phyloP scores from a whole-genome alignment of 2,797 vertebrate species.

The Thripadectes ignobilis region DNA sequence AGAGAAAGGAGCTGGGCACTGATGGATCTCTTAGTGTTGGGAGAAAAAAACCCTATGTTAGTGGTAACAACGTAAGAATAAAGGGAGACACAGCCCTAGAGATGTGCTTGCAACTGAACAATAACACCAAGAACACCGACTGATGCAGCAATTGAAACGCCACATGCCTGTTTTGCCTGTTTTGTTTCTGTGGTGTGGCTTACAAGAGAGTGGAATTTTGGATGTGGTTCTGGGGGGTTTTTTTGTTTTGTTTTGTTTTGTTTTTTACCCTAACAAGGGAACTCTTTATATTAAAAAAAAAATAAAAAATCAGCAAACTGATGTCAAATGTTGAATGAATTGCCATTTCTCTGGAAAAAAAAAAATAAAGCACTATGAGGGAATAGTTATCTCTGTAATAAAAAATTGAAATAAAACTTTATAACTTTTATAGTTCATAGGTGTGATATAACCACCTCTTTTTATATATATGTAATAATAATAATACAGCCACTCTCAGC shows the following conservation, averaged over 20 bases:
- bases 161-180: not conserved
- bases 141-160: not conserved
- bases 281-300: not conserved
- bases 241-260: too few species aligned
- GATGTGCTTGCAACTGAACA: not conserved
- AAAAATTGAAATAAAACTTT: not conserved
- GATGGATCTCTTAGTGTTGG: not conserved
- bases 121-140: not conserved
- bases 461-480: not conserved
- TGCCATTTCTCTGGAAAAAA: not conserved
- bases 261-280: not conserved
- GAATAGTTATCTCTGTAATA: not conserved
- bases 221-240: not conserved
- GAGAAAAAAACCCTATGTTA: not conserved
- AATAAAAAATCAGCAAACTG: not conserved
- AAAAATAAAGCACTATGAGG: fast-evolving
- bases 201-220: not conserved
- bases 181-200: not conserved
- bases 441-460: not conserved
- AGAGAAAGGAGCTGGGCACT: not conserved
- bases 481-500: not conserved
- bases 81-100: not conserved
- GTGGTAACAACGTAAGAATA: not conserved
- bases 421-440: not conserved
- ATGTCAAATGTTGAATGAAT: not conserved